Evolutionary conservation across 2,113 vertebrate species (phyloP).

Genomic region (Festucalex cinctus): DNA sequence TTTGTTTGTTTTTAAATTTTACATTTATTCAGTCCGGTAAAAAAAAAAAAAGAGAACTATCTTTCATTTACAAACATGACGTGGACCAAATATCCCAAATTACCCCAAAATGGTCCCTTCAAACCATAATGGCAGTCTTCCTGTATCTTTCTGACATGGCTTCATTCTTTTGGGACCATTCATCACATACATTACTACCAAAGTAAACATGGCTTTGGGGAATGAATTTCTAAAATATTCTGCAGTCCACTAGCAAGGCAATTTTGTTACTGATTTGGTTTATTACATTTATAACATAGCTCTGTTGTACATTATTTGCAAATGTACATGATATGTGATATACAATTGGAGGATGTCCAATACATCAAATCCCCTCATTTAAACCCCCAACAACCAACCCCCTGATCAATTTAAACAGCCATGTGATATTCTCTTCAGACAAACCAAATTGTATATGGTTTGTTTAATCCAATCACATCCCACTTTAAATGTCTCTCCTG

Average conservation of each 20-base stretch:
- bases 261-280: too few species aligned
- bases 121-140: background rate
- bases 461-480: constrained; percentile 75
- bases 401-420: constrained; percentile 66
- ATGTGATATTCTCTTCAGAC: constrained; percentile 75
- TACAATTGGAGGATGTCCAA: constrained; percentile 23
- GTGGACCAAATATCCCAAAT: background rate
- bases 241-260: too few species aligned
- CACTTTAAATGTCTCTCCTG: constrained; percentile 61
- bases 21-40: too few species aligned
- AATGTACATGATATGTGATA: background rate
- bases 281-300: too few species aligned
- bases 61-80: too few species aligned
- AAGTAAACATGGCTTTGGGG: background rate
- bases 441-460: constrained; percentile 73
- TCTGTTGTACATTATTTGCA: background rate
- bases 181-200: background rate
- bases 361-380: constrained; percentile 27
- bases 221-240: too few species aligned
- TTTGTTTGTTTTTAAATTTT: too few species aligned
- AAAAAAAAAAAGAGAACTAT: too few species aligned
- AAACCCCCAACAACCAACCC: constrained; percentile 65
- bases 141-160: background rate
- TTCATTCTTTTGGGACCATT: background rate
- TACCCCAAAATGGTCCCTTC: background rate